Conservation (phyloP, 2,113 vertebrate genomes). For the Eidolon helvum region DNA sequence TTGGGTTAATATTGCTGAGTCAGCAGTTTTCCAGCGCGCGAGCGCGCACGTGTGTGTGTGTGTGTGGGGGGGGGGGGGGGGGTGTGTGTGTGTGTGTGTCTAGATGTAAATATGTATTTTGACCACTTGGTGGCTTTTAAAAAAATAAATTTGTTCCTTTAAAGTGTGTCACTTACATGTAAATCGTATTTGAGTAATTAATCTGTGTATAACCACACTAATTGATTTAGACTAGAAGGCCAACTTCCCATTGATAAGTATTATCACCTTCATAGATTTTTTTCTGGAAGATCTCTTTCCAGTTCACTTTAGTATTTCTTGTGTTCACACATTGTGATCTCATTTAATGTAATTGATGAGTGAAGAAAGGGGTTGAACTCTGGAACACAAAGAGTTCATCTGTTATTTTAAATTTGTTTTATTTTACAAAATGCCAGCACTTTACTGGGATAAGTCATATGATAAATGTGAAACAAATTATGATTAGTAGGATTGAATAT, state of each 20-base stretch:
- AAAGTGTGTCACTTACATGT: background rate
- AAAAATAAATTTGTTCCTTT: background rate
- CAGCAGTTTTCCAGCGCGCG: background rate
- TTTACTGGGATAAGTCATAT: background rate
- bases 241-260: background rate
- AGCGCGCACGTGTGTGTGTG: too few relatives aligned
- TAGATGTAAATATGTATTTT: conserved; percentile 2
- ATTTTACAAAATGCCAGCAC: background rate
- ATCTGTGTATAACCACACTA: background rate
- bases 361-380: background rate
- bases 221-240: background rate
- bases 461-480: background rate
- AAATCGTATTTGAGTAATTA: background rate
- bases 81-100: background rate
- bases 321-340: background rate
- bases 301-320: background rate
- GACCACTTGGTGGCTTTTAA: conserved; percentile 1
- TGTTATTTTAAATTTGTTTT: background rate
- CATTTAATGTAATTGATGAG: background rate
- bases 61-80: too few relatives aligned
- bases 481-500: background rate
- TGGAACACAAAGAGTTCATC: background rate
- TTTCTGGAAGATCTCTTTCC: background rate
- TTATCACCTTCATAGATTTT: background rate
- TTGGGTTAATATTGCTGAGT: background rate